A percentile compares a stretch with the other conserved stretches of the same genome.
phyloP scores from a whole-genome alignment of 1,140 invertebrate species.

The Bombus difficillimus region DNA sequence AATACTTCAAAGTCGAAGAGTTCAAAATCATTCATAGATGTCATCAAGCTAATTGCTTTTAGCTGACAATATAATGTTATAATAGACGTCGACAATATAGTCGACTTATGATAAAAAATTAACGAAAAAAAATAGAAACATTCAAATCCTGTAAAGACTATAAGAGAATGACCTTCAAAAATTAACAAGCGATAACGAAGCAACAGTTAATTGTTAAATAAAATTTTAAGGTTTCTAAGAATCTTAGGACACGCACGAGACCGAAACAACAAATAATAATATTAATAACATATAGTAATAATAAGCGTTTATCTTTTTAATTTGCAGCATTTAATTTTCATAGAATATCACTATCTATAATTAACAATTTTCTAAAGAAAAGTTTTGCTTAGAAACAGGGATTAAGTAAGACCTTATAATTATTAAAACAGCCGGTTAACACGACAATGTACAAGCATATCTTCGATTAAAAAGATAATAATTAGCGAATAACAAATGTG shows the following conservation, averaged over 20 bases:
- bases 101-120: background rate
- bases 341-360: background rate
- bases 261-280: background rate
- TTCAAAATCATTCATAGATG: slow-evolving; percentile 68
- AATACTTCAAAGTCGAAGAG: slow-evolving; percentile 63
- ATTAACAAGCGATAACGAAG: background rate
- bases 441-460: background rate
- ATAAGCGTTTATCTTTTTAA: background rate
- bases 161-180: background rate
- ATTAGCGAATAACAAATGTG: slow-evolving; percentile 34
- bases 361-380: background rate
- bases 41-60: slow-evolving; percentile 65
- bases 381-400: background rate
- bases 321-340: background rate
- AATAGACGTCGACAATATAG: background rate
- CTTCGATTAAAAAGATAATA: slow-evolving; percentile 23
- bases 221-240: background rate
- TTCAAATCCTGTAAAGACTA: background rate
- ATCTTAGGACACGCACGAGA: background rate
- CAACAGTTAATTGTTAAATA: background rate
- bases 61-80: background rate
- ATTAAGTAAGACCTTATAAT: background rate
- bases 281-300: too few species aligned
- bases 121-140: too few species aligned
- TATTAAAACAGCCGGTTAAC: background rate